Base-by-base conservation (phyloP, 2,113 vertebrate species). In the Pyrgilauda ruficollis region DNA sequence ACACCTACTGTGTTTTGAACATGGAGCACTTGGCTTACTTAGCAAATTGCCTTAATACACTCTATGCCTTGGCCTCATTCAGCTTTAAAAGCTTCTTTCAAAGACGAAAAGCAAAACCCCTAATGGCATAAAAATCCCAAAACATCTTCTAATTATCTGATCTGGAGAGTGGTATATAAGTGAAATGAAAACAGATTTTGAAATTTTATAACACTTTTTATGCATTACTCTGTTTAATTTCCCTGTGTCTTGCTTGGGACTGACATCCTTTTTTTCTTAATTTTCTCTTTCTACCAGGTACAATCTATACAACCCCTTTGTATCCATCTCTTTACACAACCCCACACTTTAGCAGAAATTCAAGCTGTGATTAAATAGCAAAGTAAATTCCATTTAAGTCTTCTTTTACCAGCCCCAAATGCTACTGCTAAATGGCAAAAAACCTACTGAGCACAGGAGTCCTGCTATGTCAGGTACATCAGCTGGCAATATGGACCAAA, bases 191-290 rank as follows among this genome's bases (percentile, higher is more conserved):
- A 68, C 18, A 72, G 58, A 66, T 52, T 91, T 72, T 56, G 20
- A 37, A 91, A 52, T 56, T 49, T 58, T 30, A 7, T 46, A 81
- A 47, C 11, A 21, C 10, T 62, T 77, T n/a, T 5, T 13, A 22
- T n/a, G 23, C 10, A 27, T 72, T 58, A 15, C 7, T 9, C 30
- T n/a, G 9, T 58, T 87, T 44, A 43, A 64, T 46, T 18, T 53
- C 24, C 15, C 13, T n/a, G 49, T 7, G 10, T 84, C 27, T 84
- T 87, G 3, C 30, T 79, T 49, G 11, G 31, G 27, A 64, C 10
- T 2, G 2, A 47, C 23, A 39, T 9, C 1, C 2, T 13, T 49
- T n/a, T 75, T 75, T 11, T 3, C 9, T 39, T 53, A 0, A 56
- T 70, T 63, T 56, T 55, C 33, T 61, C 16, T 55, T 56, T 11